phyloP scores from a whole-genome alignment of 2,797 vertebrate species.

The Eutrigla gurnardus region DNA sequence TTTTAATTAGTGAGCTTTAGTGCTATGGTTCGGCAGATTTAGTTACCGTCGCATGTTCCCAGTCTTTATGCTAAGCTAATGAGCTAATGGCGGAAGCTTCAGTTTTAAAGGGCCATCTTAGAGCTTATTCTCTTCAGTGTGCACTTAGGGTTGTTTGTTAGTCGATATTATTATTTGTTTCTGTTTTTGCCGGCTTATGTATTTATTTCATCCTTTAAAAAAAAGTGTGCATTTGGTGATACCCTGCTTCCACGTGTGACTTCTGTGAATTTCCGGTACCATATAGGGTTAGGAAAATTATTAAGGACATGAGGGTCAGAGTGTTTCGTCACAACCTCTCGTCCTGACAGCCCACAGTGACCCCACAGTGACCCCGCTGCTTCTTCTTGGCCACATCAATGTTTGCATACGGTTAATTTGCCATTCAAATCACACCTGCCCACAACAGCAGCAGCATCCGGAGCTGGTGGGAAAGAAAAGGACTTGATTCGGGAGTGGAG shows the following conservation, averaged over 20 bases:
- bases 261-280: slow-evolving; percentile 4
- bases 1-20: neutral
- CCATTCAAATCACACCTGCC: slow-evolving; percentile 71
- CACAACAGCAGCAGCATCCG: slow-evolving; percentile 64
- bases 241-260: slow-evolving; percentile 16
- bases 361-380: neutral
- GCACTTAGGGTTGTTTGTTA: slow-evolving; percentile 51
- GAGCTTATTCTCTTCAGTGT: slow-evolving; percentile 41
- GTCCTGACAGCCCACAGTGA: slow-evolving; percentile 17
- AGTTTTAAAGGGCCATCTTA: neutral
- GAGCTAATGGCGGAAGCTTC: neutral
- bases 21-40: neutral
- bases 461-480: slow-evolving; percentile 37
- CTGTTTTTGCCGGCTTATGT: slow-evolving; percentile 46
- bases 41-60: neutral
- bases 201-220: slow-evolving; percentile 70
- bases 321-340: neutral
- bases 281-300: neutral
- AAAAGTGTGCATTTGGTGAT: slow-evolving; percentile 53
- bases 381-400: slow-evolving; percentile 22
- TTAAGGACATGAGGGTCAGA: neutral
- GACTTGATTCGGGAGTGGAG: slow-evolving; percentile 15
- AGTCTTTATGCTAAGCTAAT: slow-evolving; percentile 24
- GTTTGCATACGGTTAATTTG: slow-evolving; percentile 69
- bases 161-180: slow-evolving; percentile 38